Conservation (phyloP, 1,140 invertebrate species). For the Lethrus apterus region DNA sequence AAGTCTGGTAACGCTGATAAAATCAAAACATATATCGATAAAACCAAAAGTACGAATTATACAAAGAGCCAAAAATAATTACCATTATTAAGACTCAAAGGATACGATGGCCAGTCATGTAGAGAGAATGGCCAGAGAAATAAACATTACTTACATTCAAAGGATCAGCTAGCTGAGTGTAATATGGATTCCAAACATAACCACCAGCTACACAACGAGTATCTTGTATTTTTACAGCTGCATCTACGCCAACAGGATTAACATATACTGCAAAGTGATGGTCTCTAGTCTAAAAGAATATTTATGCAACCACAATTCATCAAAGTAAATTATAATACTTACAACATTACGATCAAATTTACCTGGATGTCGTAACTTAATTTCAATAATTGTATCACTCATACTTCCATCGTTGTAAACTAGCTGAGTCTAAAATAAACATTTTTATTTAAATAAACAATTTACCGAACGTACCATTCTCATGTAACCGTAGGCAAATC, state of each 20-base stretch:
- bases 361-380: conserved; percentile 78
- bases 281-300: conserved; percentile 57
- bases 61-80: no score
- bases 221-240: conserved; percentile 66
- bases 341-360: conserved; percentile 73
- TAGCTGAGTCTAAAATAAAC: conserved; percentile 65
- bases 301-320: background rate
- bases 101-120: no score
- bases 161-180: conserved; percentile 81
- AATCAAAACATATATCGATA: no score
- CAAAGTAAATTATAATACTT: conserved; percentile 34
- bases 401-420: conserved; percentile 76
- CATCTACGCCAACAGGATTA: conserved; percentile 89
- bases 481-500: conserved; percentile 80
- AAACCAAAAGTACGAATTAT: no score
- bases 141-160: conserved; percentile 57
- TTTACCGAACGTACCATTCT: conserved; percentile 56
- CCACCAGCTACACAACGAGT: conserved; percentile 84
- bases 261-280: conserved; percentile 93
- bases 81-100: no score
- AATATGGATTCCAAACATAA: conserved; percentile 90
- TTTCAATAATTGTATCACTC: conserved; percentile 84
- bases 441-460: background rate
- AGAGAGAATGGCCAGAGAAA: no score
- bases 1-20: no score